These are phyloP conservation scores for Delphinus delphis DNA, from an alignment of 2,113 vertebrate species.

Conservation along the genomic window DNA sequence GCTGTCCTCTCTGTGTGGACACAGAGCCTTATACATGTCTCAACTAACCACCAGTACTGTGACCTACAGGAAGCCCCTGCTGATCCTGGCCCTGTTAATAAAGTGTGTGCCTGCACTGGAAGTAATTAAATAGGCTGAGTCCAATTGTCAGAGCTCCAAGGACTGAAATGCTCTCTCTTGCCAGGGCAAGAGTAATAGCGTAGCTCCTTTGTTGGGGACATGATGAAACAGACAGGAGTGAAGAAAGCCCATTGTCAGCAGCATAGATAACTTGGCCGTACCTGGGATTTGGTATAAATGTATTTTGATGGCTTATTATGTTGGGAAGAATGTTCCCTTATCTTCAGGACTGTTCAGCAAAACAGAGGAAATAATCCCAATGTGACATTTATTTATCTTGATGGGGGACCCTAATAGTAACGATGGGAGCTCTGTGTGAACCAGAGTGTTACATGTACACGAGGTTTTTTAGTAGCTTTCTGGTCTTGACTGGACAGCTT, in stretches of 20 bases:
- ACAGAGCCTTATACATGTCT: background rate
- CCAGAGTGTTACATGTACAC: background rate
- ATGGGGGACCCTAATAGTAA: background rate
- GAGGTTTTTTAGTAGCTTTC: background rate
- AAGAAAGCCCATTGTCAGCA: slow-evolving; percentile 59
- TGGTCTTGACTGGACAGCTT: background rate
- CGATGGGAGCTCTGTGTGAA: background rate
- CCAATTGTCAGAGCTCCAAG: slow-evolving; percentile 27
- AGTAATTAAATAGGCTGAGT: slow-evolving; percentile 56
- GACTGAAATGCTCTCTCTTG: background rate
- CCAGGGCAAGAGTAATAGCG: background rate
- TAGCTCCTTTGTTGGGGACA: slow-evolving; percentile 55
- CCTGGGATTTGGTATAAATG: slow-evolving; percentile 58
- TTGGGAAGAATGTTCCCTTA: slow-evolving; percentile 52
- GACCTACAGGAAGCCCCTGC: background rate
- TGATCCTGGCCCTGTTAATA: background rate
- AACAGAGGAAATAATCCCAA: slow-evolving; percentile 59
- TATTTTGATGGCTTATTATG: slow-evolving; percentile 59
- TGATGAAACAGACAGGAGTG: slow-evolving; percentile 38
- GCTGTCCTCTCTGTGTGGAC: background rate
- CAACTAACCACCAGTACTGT: background rate
- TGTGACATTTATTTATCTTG: slow-evolving; percentile 12
- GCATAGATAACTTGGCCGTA: slow-evolving; percentile 48
- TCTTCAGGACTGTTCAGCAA: slow-evolving; percentile 50
- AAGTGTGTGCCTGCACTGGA: background rate